Conservation (phyloP, 1,140 invertebrate species). For the Lethocerus indicus region DNA sequence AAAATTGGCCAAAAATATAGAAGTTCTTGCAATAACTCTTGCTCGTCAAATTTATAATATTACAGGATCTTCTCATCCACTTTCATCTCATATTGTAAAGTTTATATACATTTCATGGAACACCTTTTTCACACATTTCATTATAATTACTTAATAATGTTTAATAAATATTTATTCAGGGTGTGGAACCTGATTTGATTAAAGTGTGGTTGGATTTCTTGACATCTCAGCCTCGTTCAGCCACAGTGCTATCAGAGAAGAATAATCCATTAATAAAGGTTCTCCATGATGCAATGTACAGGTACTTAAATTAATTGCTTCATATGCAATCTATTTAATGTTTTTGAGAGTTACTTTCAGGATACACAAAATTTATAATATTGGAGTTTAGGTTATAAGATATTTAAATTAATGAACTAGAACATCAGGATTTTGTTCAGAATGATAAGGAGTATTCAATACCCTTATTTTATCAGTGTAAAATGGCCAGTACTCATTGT, state of each 20-base stretch:
- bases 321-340: too few relatives aligned
- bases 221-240: constrained; percentile 47
- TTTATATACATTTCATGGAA: too few relatives aligned
- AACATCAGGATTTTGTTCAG: too few relatives aligned
- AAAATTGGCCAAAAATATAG: constrained; percentile 48
- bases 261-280: constrained; percentile 41
- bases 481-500: too few relatives aligned
- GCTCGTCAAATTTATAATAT: constrained; percentile 75
- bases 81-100: constrained; percentile 54
- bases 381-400: too few relatives aligned
- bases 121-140: too few relatives aligned
- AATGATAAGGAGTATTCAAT: too few relatives aligned
- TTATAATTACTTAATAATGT: constrained; percentile 1
- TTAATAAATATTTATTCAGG: constrained; percentile 32
- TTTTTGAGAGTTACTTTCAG: too few relatives aligned
- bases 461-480: too few relatives aligned
- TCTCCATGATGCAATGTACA: constrained; percentile 48
- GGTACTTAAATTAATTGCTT: constrained; percentile 19
- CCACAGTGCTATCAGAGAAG: constrained; percentile 51
- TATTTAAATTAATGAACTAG: too few relatives aligned
- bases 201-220: constrained; percentile 56
- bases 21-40: constrained; percentile 63
- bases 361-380: too few relatives aligned
- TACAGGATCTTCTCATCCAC: constrained; percentile 34
- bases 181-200: constrained; percentile 51